These are phyloP conservation scores for Drosophila mimica DNA, from an alignment of 2,888 invertebrate genomes.

Conservation along the genomic window DNA sequence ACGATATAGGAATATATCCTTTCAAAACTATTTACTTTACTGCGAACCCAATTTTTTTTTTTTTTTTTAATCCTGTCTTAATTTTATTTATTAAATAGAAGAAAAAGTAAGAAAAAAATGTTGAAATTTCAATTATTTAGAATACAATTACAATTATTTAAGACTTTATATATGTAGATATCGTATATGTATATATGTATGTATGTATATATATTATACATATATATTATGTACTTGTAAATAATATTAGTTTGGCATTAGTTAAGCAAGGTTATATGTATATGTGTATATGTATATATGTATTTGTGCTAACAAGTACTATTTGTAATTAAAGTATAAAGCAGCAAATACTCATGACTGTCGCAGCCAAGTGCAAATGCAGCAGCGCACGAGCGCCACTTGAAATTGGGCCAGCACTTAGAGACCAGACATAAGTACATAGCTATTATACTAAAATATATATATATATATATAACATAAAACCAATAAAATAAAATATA, in stretches of 20 bases:
- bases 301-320: slow-evolving; percentile 1
- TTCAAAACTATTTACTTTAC: not conserved
- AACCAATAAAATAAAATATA: not conserved
- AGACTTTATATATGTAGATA: not conserved
- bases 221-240: slow-evolving; percentile 17
- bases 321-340: slow-evolving; percentile 6
- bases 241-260: slow-evolving; percentile 18
- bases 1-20: not conserved
- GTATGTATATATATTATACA: not conserved
- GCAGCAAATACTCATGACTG: slow-evolving; percentile 3
- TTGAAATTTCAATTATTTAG: slow-evolving; percentile 1
- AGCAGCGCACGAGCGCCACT: not conserved
- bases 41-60: not conserved
- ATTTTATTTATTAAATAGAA: not conserved
- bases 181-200: not conserved
- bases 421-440: not conserved
- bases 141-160: not conserved
- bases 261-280: not conserved
- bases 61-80: not conserved
- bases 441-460: not conserved
- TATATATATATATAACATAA: not conserved
- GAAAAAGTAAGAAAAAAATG: not conserved
- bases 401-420: slow-evolving; percentile 2
- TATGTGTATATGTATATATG: slow-evolving; percentile 5
- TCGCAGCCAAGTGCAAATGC: not conserved